Percentiles rank a stretch among this genome's conserved stretches.
Evolutionary conservation across 2,113 vertebrate species (phyloP).

Genomic region (Amphilophus citrinellus): DNA sequence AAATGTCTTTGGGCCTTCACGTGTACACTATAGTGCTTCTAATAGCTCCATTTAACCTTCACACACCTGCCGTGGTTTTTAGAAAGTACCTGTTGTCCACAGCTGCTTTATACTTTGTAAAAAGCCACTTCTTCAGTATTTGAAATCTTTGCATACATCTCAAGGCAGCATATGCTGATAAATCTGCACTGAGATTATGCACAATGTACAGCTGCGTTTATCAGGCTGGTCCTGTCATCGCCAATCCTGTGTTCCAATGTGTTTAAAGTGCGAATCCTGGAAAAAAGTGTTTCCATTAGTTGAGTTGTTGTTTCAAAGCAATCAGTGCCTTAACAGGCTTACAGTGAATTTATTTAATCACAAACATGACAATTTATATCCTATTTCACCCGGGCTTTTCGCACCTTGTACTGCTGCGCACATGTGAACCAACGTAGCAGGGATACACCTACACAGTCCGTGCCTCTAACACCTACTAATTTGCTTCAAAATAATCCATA

Average conservation of each 20-base stretch:
- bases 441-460: neutral
- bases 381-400: neutral
- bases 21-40: neutral
- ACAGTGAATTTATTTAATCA: slow-evolving; percentile 6
- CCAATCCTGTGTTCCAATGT: neutral
- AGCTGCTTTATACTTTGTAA: neutral
- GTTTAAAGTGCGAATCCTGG: neutral
- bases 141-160: neutral
- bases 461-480: neutral
- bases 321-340: slow-evolving; percentile 1
- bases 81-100: neutral
- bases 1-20: neutral
- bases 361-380: slow-evolving; percentile 2
- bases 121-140: neutral
- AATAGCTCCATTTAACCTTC: neutral
- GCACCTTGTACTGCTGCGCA: neutral
- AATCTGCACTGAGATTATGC: neutral
- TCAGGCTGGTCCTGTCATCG: neutral
- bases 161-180: neutral
- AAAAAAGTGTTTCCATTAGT: neutral
- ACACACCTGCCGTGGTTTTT: neutral
- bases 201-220: neutral
- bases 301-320: neutral
- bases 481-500: neutral
- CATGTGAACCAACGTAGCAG: neutral